Percentiles rank a stretch among this genome's conserved stretches.
Evolutionary conservation across 2,797 vertebrate species (phyloP).

Genomic region (Crocidura indochinensis): DNA sequence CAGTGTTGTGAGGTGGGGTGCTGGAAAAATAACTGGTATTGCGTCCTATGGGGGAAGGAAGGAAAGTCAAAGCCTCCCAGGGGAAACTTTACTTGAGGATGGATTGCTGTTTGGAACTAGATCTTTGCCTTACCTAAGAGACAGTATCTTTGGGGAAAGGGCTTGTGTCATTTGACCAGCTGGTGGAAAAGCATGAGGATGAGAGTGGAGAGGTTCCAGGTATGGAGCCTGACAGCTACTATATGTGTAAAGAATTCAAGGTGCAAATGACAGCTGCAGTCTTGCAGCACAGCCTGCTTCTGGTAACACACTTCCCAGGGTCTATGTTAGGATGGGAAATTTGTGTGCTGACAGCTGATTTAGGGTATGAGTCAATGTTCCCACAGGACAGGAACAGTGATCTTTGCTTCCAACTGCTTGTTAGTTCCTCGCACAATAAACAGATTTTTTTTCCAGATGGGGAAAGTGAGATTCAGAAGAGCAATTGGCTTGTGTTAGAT

Average conservation of each 20-base stretch:
- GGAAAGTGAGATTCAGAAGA: too few relatives aligned
- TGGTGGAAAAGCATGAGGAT: not conserved
- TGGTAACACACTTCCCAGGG: too few relatives aligned
- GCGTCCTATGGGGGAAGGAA: too few relatives aligned
- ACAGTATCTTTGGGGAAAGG: not conserved
- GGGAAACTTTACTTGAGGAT: not conserved
- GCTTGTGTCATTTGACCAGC: rapidly evolving
- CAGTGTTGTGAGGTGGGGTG: too few relatives aligned
- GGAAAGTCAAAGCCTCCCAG: not conserved
- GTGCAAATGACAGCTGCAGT: rapidly evolving
- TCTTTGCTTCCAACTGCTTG: rapidly evolving
- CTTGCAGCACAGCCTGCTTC: rapidly evolving
- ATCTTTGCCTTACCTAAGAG: too few relatives aligned
- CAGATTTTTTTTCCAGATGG: too few relatives aligned
- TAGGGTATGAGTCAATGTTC: not conserved
- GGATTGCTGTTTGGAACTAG: too few relatives aligned
- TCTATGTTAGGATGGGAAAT: too few relatives aligned
- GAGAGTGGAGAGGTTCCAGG: too few relatives aligned
- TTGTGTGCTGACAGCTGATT: too few relatives aligned
- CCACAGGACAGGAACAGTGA: rapidly evolving
- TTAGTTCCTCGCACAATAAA: too few relatives aligned
- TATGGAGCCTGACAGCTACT: not conserved
- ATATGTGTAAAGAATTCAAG: rapidly evolving
- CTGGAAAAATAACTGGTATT: too few relatives aligned
- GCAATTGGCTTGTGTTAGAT: not conserved